phyloP scores from a whole-genome alignment of 1,140 invertebrate species.

The Leptonema lineaticorne region DNA sequence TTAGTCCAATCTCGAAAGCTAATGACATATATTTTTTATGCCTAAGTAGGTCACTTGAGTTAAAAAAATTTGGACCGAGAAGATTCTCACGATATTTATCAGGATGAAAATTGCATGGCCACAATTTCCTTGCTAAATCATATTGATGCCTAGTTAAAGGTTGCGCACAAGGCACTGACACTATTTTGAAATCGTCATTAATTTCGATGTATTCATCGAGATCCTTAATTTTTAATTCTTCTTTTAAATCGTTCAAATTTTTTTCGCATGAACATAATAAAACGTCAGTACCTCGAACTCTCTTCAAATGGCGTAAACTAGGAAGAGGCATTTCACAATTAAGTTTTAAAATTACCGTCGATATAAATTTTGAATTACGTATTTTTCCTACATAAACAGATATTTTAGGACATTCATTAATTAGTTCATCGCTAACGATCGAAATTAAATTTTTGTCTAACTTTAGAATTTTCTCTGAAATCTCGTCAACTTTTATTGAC shows the following conservation, averaged over 20 bases:
- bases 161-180: slow-evolving; percentile 60
- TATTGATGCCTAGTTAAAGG: slow-evolving; percentile 72
- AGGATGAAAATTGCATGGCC: slow-evolving; percentile 86
- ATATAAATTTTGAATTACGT: slow-evolving; percentile 63
- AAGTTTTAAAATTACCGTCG: slow-evolving; percentile 60
- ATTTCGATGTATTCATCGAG: slow-evolving; percentile 56
- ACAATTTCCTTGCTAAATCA: slow-evolving; percentile 61
- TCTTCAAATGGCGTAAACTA: slow-evolving; percentile 70
- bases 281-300: slow-evolving; percentile 64
- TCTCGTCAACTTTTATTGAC: slow-evolving; percentile 8
- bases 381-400: slow-evolving; percentile 63
- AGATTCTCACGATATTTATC: slow-evolving; percentile 70
- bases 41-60: slow-evolving; percentile 54
- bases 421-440: slow-evolving; percentile 25
- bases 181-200: slow-evolving; percentile 56
- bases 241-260: no score
- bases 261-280: slow-evolving; percentile 56
- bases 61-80: slow-evolving; percentile 65
- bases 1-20: slow-evolving; percentile 58
- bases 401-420: slow-evolving; percentile 48
- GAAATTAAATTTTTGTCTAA: slow-evolving; percentile 28
- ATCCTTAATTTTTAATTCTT: slow-evolving; percentile 52
- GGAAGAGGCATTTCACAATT: slow-evolving; percentile 60
- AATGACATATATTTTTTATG: slow-evolving; percentile 66
- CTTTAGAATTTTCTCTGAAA: background rate